A percentile compares a stretch with the other conserved stretches of the same genome.
phyloP scores from a whole-genome alignment of 2,113 vertebrate species.

The Scomber japonicus region DNA sequence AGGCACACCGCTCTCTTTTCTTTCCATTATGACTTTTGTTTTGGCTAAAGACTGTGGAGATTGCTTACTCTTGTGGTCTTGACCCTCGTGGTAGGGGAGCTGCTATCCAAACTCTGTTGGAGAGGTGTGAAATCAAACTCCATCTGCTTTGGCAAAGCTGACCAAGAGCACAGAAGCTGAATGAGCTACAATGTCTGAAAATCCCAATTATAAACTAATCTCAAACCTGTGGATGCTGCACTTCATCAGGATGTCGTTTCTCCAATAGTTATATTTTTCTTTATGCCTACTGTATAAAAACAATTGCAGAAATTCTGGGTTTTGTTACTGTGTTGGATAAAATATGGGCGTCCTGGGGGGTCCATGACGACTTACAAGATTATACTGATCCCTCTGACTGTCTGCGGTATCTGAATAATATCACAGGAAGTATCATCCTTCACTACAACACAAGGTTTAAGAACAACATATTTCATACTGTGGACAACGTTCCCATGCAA shows the following conservation, averaged over 20 bases:
- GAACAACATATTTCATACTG: conserved; percentile 36
- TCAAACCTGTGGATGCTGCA: neutral
- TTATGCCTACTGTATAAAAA: conserved; percentile 19
- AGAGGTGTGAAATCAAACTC: conserved; percentile 55
- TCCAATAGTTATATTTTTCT: neutral
- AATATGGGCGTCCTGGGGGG: conserved; percentile 36
- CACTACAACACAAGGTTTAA: conserved; percentile 20
- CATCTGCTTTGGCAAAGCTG: conserved; percentile 29
- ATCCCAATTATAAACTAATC: neutral
- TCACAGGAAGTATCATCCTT: conserved; percentile 15
- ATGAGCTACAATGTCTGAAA: neutral
- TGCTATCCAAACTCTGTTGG: conserved; percentile 30
- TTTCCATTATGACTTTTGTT: conserved; percentile 54
- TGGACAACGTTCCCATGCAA: conserved; percentile 28
- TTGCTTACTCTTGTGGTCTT: conserved; percentile 49
- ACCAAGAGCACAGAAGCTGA: conserved; percentile 11
- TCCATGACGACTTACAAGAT: conserved; percentile 8
- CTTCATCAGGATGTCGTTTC: neutral
- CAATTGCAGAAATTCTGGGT: neutral
- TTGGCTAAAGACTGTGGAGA: conserved; percentile 28
- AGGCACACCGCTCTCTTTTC: conserved; percentile 1
- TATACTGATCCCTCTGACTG: conserved; percentile 4
- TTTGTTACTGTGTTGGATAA: neutral
- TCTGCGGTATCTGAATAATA: conserved; percentile 34
- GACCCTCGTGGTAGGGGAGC: conserved; percentile 38